Evolutionary conservation across 2,113 vertebrate genomes (phyloP).

Genomic region (Macheiramphus alcinus): DNA sequence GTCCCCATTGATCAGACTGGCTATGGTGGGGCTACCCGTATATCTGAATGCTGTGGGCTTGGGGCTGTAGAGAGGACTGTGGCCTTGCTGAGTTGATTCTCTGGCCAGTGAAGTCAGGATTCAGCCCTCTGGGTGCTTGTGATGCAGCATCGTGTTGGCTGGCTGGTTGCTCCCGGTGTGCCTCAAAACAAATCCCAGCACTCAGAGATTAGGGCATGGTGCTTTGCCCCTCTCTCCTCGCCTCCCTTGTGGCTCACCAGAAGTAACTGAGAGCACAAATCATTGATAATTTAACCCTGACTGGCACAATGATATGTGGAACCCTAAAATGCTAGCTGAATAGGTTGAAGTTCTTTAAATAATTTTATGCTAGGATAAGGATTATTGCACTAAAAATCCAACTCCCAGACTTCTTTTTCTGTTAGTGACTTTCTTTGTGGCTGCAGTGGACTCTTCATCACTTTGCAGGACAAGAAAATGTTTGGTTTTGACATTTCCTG

Average conservation of each 20-base stretch:
- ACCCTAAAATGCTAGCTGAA: neutral
- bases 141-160: neutral
- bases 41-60: neutral
- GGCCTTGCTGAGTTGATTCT: neutral
- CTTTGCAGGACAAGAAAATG: neutral
- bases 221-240: neutral
- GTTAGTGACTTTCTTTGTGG: neutral
- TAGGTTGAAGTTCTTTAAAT: neutral
- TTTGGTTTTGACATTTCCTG: neutral
- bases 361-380: neutral
- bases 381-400: neutral
- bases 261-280: neutral
- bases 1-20: rapidly evolving
- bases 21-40: rapidly evolving
- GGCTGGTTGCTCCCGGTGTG: neutral
- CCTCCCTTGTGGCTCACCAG: neutral
- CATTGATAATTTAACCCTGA: neutral
- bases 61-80: neutral
- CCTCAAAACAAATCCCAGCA: neutral
- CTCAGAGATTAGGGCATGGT: neutral
- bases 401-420: neutral
- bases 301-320: neutral
- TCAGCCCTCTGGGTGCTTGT: neutral
- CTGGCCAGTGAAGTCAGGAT: neutral
- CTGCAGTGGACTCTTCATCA: neutral